Evolutionary conservation across 2,888 invertebrate genomes (phyloP).

Genomic region (Endomychus coccineus): DNA sequence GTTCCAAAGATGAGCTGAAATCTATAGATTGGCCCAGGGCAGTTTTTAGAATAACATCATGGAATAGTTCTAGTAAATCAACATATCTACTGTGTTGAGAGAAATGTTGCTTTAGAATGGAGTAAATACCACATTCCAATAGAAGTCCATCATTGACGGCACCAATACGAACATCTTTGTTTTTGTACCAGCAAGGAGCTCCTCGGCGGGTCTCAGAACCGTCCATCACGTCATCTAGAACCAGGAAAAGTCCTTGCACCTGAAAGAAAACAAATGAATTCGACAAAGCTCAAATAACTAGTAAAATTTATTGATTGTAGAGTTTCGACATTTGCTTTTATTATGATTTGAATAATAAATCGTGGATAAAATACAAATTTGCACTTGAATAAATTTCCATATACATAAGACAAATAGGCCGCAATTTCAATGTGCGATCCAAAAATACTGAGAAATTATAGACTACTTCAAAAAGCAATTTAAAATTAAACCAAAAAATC

Average conservation of each 20-base stretch:
- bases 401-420: too few relatives aligned
- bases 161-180: constrained; percentile 57
- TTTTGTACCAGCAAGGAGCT: constrained; percentile 77
- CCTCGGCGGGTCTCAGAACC: constrained; percentile 69
- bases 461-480: too few relatives aligned
- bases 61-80: constrained; percentile 60
- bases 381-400: too few relatives aligned
- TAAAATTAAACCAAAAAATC: too few relatives aligned
- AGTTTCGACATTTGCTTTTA: too few relatives aligned
- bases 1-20: constrained; percentile 58
- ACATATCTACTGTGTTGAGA: constrained; percentile 63
- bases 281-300: too few relatives aligned
- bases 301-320: too few relatives aligned
- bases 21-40: constrained; percentile 74
- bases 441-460: too few relatives aligned
- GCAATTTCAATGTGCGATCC: too few relatives aligned
- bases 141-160: constrained; percentile 78
- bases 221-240: constrained; percentile 87
- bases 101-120: constrained; percentile 69
- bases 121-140: constrained; percentile 67
- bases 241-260: constrained; percentile 78
- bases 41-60: constrained; percentile 63
- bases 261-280: constrained; percentile 45
- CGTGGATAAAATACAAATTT: too few relatives aligned
- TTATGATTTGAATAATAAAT: too few relatives aligned